Percentiles rank a stretch among this genome's conserved stretches.
phyloP scores from a whole-genome alignment of 2,888 invertebrate species.

The Drosophila lutescens region DNA sequence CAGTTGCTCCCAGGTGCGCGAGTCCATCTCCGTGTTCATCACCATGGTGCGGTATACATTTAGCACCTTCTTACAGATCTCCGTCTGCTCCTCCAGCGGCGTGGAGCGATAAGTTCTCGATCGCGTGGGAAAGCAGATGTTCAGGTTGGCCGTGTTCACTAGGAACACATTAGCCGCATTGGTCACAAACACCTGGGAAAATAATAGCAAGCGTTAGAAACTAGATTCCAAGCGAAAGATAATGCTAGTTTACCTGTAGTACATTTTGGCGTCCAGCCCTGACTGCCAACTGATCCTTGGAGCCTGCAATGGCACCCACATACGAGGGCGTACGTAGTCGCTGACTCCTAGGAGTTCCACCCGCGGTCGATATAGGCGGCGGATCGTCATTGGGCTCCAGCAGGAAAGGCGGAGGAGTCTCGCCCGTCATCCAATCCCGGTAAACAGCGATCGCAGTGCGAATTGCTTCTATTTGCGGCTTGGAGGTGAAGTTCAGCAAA shows the following conservation, averaged over 20 bases:
- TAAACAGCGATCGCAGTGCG: conserved; percentile 95
- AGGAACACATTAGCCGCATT: conserved; percentile 98
- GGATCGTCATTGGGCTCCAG: conserved; percentile 87
- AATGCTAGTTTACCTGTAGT: conserved; percentile 51
- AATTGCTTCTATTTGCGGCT: conserved; percentile 92
- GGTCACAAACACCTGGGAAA: conserved; percentile 89
- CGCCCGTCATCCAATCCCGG: conserved; percentile 97
- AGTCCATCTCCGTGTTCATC: conserved; percentile 97
- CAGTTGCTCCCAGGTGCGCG: conserved; percentile 96
- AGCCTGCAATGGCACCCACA: conserved; percentile 88
- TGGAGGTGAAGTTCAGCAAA: conserved; percentile 90
- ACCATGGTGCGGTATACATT: conserved; percentile 98
- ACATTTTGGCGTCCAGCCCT: conserved; percentile 91
- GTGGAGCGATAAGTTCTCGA: conserved; percentile 87
- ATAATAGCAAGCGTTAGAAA: fast-evolving
- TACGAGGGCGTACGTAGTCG: conserved; percentile 93
- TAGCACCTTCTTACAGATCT: conserved; percentile 97
- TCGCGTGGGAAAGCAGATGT: conserved; percentile 86
- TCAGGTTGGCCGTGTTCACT: conserved; percentile 85
- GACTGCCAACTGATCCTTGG: conserved; percentile 91
- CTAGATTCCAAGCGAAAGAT: fast-evolving
- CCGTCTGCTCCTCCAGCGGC: conserved; percentile 95
- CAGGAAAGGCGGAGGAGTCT: conserved; percentile 91
- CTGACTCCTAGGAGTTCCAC: conserved; percentile 84
- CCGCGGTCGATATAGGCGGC: conserved; percentile 67